These are phyloP conservation scores for Prosapia bicincta DNA, from an alignment of 2,888 invertebrate genomes.

Conservation along the genomic window DNA sequence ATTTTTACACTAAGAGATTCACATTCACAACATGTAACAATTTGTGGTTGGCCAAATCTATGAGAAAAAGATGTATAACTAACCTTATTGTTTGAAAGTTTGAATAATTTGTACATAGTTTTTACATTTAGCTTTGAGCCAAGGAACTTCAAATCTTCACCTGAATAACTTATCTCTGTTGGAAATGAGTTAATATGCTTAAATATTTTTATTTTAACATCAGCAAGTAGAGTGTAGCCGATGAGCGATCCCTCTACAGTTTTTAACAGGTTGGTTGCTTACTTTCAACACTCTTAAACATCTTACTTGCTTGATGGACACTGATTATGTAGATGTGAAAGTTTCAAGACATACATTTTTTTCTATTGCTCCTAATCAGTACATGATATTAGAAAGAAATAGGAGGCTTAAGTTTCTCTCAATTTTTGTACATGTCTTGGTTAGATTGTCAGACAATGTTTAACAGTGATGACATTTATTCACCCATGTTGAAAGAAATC, in stretches of 20 bases:
- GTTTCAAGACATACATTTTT: not conserved
- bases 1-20: constrained; percentile 27
- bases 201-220: not conserved
- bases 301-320: not conserved
- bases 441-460: not conserved
- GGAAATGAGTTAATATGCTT: not conserved
- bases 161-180: not conserved
- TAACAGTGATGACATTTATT: not conserved
- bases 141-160: not conserved
- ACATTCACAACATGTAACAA: constrained; percentile 21
- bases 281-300: not conserved
- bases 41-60: constrained; percentile 23
- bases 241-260: not conserved
- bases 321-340: not conserved
- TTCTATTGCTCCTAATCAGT: not conserved
- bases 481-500: not conserved
- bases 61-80: constrained; percentile 29
- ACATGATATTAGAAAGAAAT: not conserved
- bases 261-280: not conserved
- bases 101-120: not conserved
- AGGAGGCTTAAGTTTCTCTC: not conserved
- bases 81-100: not conserved
- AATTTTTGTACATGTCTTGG: not conserved
- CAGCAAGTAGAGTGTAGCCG: not conserved
- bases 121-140: not conserved